Conservation (phyloP, 2,113 vertebrate species). For the Cygnus buccinator region DNA sequence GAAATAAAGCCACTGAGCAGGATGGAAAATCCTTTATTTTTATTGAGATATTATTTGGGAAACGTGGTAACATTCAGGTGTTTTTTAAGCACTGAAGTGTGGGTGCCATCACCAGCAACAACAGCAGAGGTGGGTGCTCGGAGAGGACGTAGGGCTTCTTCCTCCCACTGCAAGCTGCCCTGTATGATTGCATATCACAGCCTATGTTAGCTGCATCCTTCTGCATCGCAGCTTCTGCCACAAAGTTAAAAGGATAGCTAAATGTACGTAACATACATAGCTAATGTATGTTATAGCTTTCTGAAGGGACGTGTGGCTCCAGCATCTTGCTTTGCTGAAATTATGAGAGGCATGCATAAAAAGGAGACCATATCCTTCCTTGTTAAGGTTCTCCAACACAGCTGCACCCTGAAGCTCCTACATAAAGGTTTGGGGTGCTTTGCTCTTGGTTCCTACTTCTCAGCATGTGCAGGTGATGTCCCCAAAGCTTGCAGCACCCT, state of each 20-base stretch:
- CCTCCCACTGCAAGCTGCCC: not conserved
- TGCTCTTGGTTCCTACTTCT: not conserved
- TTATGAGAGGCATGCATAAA: not conserved
- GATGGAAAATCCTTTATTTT: not conserved
- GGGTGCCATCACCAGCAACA: not conserved
- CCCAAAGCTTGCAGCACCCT: not conserved
- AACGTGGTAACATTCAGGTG: not conserved
- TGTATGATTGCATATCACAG: not conserved
- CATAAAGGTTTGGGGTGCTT: not conserved
- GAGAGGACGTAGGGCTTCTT: not conserved
- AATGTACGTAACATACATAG: not conserved
- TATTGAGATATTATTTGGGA: not conserved
- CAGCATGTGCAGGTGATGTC: accelerated
- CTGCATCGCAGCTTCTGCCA: not conserved
- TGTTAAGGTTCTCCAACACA: not conserved
- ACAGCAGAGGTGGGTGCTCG: not conserved
- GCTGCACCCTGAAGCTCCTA: not conserved
- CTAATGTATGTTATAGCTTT: not conserved
- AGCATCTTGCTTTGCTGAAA: not conserved
- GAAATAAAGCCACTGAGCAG: not conserved
- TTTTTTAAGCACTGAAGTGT: not conserved
- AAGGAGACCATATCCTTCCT: not conserved
- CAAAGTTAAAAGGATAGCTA: not conserved
- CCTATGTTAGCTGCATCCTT: not conserved
- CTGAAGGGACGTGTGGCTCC: not conserved